These are phyloP conservation scores for Talpa occidentalis DNA, from an alignment of 2,113 vertebrate species.

Conservation along the genomic window DNA sequence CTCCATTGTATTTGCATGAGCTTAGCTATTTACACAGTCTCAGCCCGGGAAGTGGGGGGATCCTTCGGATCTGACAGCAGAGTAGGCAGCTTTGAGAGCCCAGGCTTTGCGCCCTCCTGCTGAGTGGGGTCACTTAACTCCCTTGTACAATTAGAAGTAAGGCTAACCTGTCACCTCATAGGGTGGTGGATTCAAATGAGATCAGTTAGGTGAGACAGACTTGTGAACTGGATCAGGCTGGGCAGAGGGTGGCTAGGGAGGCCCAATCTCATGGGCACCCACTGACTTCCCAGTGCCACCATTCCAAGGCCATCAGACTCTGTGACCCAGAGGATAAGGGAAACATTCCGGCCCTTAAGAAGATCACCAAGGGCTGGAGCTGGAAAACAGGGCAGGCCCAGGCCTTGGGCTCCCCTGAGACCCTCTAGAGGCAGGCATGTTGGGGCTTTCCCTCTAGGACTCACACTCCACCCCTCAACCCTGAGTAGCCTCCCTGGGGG, in stretches of 20 bases:
- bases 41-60: too few relatives aligned
- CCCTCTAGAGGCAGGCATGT: not conserved
- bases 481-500: not conserved
- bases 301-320: not conserved
- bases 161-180: not conserved
- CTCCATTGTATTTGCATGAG: not conserved
- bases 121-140: not conserved
- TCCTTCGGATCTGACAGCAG: not conserved
- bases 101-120: not conserved
- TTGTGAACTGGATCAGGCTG: not conserved
- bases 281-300: not conserved
- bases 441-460: fast-evolving
- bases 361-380: not conserved
- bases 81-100: not conserved
- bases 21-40: not conserved
- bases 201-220: not conserved
- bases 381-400: not conserved
- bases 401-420: not conserved
- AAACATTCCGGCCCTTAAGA: not conserved
- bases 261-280: not conserved
- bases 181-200: not conserved
- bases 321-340: not conserved
- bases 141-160: not conserved
- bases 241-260: not conserved
- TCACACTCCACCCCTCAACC: not conserved